Base-by-base conservation (phyloP, 2,113 vertebrate genomes). In the Bujurquina vittata region DNA sequence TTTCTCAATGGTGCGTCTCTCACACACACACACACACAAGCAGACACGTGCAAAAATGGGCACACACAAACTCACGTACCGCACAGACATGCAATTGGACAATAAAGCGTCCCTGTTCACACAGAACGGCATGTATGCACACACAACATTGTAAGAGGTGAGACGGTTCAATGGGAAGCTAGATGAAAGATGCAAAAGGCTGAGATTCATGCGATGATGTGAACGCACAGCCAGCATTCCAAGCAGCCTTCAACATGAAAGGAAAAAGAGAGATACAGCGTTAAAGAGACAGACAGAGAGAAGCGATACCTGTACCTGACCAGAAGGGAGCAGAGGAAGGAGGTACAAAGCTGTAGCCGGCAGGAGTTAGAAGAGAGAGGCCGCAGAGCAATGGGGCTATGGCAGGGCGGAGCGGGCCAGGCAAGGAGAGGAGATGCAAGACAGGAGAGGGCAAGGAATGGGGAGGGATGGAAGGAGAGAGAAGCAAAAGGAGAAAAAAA, bases 221-320 rank as follows among this genome's bases (percentile, higher is more conserved):
- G 84, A 81, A 76, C 10, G 61, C 46, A 72, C 86, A 67, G 89
- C 87, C 85, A 61, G 83, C 85, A 85, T 87, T 87, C 88, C 26
- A 63, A 89, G 80, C 80, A 91, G 88, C 79, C 77, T 52, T 69
- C 26, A 43, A 88, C 85, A 75, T 74, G 26, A 75, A 79, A 73
- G 76, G n/a, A 35, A 15, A 73, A 78, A 85, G 40, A 80, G 80
- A 61, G 37, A 54, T 9, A 37, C 10, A 43, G 60, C 4, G 83
- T 59, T 3, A 55, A 75, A 89, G 83, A 67, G 87, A 74, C 37
- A 61, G 63, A 85, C 81, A 93, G 91, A 93, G 94, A 93, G 94
- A 96, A 96, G 96, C 88, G 95, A 96, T 98, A 99, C 97, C 97
- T 97, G 98, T 99, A 99, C 98, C 98, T 99, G 98, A 99, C 98